Percentiles rank a stretch among this genome's conserved stretches.
Conservation (phyloP, 2,888 invertebrate species). For the Diarsia dahlii region DNA sequence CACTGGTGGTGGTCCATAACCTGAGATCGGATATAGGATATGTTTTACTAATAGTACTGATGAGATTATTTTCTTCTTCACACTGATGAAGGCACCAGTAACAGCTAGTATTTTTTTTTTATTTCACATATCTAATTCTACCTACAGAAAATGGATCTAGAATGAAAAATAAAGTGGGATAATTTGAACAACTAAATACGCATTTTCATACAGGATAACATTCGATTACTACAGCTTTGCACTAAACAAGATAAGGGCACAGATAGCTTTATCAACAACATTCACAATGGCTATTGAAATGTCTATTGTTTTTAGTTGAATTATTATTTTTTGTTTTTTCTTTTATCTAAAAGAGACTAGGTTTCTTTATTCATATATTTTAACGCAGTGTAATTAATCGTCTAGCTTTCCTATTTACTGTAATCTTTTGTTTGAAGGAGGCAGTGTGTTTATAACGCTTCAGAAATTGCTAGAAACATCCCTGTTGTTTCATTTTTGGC, state of each 20-base stretch:
- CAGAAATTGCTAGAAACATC: neutral
- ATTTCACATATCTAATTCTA: neutral
- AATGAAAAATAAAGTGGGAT: neutral
- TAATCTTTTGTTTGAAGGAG: neutral
- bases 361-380: neutral
- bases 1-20: neutral
- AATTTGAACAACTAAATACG: slow-evolving; percentile 5
- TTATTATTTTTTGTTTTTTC: neutral
- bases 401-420: neutral
- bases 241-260: slow-evolving; percentile 34
- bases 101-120: neutral
- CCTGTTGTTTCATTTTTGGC: neutral
- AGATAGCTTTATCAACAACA: slow-evolving; percentile 43
- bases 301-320: neutral
- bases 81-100: neutral
- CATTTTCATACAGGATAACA: slow-evolving; percentile 11
- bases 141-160: no score
- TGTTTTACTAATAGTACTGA: neutral
- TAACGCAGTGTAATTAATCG: neutral
- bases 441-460: neutral
- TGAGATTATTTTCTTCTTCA: no score
- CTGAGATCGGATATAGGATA: neutral
- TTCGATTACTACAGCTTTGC: slow-evolving; percentile 28
- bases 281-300: slow-evolving; percentile 13
- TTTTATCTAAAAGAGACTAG: neutral